Conservation (phyloP, 1,140 invertebrate genomes). For the Phortica variegata region DNA sequence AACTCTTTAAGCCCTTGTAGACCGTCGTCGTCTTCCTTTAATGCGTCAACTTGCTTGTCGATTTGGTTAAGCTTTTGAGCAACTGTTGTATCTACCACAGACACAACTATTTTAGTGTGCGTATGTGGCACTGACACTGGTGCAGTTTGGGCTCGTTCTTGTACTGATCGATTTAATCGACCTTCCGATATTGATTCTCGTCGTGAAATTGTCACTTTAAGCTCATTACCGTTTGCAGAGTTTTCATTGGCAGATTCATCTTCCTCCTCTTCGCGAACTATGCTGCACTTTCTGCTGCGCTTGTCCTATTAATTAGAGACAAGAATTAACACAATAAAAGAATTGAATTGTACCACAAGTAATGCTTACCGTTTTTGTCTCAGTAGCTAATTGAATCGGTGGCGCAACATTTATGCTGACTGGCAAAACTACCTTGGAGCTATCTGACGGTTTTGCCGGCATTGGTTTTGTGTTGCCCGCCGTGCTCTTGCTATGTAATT, state of each 20-base stretch:
- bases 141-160: constrained; percentile 49
- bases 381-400: constrained; percentile 29
- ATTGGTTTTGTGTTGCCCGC: constrained; percentile 16
- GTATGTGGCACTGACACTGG: constrained; percentile 26
- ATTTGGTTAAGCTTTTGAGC: constrained; percentile 49
- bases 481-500: constrained; percentile 18
- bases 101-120: constrained; percentile 40
- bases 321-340: background rate
- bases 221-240: constrained; percentile 56
- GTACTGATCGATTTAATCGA: constrained; percentile 62
- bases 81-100: constrained; percentile 35
- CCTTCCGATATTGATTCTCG: constrained; percentile 67
- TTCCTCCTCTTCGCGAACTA: constrained; percentile 83
- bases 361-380: constrained; percentile 32
- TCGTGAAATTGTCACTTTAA: constrained; percentile 48
- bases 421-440: constrained; percentile 32
- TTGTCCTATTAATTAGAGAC: constrained; percentile 32
- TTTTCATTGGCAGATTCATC: constrained; percentile 67
- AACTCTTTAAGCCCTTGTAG: constrained; percentile 41
- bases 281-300: constrained; percentile 79
- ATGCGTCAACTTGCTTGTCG: constrained; percentile 28
- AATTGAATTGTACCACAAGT: constrained; percentile 5
- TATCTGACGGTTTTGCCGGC: constrained; percentile 36
- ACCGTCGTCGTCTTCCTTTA: constrained; percentile 36
- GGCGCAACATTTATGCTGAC: constrained; percentile 46